Percentiles rank a stretch among this genome's conserved stretches.
These are phyloP conservation scores for Pteronotus mesoamericanus DNA, from an alignment of 2,797 vertebrate genomes.

Conservation along the genomic window DNA sequence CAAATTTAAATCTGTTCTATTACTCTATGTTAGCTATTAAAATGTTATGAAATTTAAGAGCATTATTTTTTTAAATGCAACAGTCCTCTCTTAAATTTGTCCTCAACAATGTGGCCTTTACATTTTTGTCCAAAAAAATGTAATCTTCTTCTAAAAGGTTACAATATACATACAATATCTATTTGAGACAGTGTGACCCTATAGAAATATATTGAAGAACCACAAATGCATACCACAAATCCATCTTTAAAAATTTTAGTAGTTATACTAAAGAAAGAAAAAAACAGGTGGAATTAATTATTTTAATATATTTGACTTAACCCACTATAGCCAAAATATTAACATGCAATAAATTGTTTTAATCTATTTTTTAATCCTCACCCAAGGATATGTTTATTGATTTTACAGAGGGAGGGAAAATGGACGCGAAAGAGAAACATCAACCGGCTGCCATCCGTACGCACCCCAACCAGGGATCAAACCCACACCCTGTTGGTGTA, in stretches of 20 bases:
- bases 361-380: background rate
- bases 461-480: background rate
- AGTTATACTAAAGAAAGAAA: constrained; percentile 3
- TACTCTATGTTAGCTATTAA: background rate
- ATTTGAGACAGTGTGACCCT: background rate
- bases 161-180: background rate
- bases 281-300: background rate
- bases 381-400: background rate
- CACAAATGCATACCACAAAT: background rate
- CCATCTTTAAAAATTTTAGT: background rate
- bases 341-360: background rate
- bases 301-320: constrained; percentile 18
- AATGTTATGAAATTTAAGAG: background rate
- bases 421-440: no score
- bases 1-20: background rate
- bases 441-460: background rate
- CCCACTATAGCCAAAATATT: background rate
- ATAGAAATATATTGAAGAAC: background rate
- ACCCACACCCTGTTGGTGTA: background rate
- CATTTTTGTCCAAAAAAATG: background rate
- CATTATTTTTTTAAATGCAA: background rate
- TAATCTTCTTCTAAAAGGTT: background rate
- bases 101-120: background rate
- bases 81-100: background rate
- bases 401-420: background rate